Conservation (phyloP, 23 tunicate species). For the Trididemnum miniatum region DNA sequence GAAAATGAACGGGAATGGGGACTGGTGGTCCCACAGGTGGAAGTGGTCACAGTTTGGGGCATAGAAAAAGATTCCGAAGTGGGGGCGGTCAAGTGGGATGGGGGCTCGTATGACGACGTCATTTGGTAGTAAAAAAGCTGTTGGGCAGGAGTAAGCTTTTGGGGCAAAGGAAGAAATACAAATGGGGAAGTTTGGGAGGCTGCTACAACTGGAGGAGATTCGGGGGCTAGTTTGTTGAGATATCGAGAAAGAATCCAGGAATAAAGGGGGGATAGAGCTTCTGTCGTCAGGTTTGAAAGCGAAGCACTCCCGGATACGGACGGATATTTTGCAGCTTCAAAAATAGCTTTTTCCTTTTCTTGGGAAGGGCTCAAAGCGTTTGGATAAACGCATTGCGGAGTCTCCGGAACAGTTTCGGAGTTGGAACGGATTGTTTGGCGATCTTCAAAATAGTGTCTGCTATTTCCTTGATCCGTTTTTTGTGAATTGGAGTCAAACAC, state of each 20-base stretch:
- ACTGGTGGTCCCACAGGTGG: background rate
- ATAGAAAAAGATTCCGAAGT: background rate
- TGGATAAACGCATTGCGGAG: background rate
- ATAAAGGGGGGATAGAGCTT: background rate
- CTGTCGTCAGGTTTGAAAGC: background rate
- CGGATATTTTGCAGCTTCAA: background rate
- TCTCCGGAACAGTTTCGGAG: background rate
- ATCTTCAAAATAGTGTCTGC: background rate
- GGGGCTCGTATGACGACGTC: conserved; percentile 3
- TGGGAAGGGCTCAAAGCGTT: too few relatives aligned
- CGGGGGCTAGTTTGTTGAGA: background rate
- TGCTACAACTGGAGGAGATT: background rate
- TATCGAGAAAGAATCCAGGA: conserved; percentile 10
- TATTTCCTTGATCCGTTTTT: background rate
- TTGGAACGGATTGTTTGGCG: background rate
- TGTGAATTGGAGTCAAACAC: too few relatives aligned
- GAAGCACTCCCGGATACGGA: background rate
- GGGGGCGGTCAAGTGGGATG: background rate
- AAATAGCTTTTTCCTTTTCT: background rate
- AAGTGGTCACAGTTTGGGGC: too few relatives aligned
- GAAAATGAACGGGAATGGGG: conserved; percentile 39
- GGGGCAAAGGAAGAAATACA: background rate
- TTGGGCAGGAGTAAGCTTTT: background rate
- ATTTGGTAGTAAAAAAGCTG: background rate
- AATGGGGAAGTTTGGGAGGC: background rate